Percentiles rank a stretch among this genome's conserved stretches.
phyloP scores from a whole-genome alignment of 2,797 vertebrate species.

The Prionace glauca region DNA sequence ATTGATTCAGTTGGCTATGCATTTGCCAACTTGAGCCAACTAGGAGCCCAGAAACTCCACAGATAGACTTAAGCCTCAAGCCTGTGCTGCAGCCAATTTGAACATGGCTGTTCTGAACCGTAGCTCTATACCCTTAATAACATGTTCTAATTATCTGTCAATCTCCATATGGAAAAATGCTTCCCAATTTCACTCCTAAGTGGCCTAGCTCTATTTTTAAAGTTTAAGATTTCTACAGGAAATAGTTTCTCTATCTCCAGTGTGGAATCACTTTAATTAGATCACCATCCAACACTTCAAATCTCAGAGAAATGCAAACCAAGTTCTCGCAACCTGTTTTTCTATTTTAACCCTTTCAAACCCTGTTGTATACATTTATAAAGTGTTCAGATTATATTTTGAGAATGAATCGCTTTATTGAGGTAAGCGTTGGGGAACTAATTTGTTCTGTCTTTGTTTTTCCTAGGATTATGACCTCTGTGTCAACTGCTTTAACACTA shows the following conservation, averaged over 20 bases:
- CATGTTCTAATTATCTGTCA: background rate
- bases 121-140: background rate
- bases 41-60: background rate
- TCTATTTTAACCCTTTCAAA: background rate
- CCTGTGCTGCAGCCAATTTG: background rate
- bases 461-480: slow-evolving; percentile 92
- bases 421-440: background rate
- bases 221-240: background rate
- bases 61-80: background rate
- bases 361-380: background rate
- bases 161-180: background rate
- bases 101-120: background rate
- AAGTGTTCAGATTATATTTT: background rate
- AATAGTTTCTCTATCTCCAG: background rate
- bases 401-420: background rate
- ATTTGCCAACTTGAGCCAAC: background rate
- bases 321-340: background rate
- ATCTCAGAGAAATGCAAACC: background rate
- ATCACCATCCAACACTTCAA: background rate
- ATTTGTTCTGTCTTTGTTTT: background rate
- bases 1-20: background rate
- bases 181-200: background rate
- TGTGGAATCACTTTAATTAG: background rate
- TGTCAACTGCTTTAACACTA: slow-evolving; percentile 93
- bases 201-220: background rate